Base-by-base conservation (phyloP, 2,797 vertebrate species). In the Rhabdomys pumilio region DNA sequence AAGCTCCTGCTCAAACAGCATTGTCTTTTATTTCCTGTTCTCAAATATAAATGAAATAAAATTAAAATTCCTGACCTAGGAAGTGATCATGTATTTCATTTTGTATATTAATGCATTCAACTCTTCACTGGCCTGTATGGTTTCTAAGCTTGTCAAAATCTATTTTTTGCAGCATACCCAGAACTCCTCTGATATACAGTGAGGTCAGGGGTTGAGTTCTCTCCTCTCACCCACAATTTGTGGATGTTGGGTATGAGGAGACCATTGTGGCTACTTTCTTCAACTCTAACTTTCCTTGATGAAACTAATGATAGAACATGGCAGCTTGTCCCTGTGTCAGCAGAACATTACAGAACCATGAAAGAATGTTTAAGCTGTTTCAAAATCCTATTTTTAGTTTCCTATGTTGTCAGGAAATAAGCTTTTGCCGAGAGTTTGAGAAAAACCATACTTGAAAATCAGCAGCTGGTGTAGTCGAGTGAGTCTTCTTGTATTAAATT, bases 351-450 rank as follows among this genome's bases (percentile, higher is more conserved):
- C 86, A 50, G 83, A 97, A 76, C 89, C 83, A 80, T 80, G 14
- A 90, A 97, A 96, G 93, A 95, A 96, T 95, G 91, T 95, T 53
- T 93, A 95, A 81, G 76, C 90, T 34, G 10, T 89, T 98, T 97
- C 84, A 93, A 79, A 94, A 94, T 91, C 84, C 97, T 96, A 94
- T 95, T 91, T 90, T 81, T 91, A 61, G 34, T 89, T 96, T 96
- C 59, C 95, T 93, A 82, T 95, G 95, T 72, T 85, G 50, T 95
- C 83, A 96, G 89, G 92, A 97, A 97, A 94, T 95, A 85, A 97
- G 92, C 82, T 93, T 96, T 94, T 53, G 63, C 93, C 29, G 81
- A 94, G 88, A 90, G 81, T 94, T 95, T 96, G 75, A 96, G 95
- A 88, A 95, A 93, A 94, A 72, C 13, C 4, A 34, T 84, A 88